Evolutionary conservation across 2,113 vertebrate genomes (phyloP).

Genomic region (Melospiza georgiana): DNA sequence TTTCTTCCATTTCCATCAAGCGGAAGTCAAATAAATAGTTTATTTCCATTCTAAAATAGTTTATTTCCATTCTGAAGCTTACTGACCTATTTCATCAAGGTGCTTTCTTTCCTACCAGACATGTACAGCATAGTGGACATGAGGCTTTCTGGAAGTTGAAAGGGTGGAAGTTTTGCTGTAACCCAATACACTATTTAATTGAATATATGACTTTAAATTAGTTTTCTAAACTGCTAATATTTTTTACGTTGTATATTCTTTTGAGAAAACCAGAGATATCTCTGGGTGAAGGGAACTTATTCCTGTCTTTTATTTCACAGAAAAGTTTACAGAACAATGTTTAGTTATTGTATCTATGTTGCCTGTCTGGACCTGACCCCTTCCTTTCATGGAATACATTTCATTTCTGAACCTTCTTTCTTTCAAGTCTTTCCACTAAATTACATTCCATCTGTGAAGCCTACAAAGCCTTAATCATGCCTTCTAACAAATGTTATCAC

Average conservation of each 20-base stretch:
- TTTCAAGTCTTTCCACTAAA: constrained; percentile 20
- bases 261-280: background rate
- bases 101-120: background rate
- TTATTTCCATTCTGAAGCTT: background rate
- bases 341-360: background rate
- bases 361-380: background rate
- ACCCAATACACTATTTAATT: background rate
- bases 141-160: background rate
- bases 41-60: background rate
- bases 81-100: background rate
- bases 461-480: constrained; percentile 39
- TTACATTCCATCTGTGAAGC: constrained; percentile 37
- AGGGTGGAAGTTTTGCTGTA: background rate
- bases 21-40: background rate
- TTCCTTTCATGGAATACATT: background rate
- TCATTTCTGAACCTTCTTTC: background rate
- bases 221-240: background rate
- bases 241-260: background rate
- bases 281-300: background rate
- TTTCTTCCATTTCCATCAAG: background rate
- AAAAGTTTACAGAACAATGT: background rate
- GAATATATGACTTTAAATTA: background rate
- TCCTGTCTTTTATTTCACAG: background rate
- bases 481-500: constrained; percentile 52
- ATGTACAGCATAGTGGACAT: background rate